phyloP scores from a whole-genome alignment of 2,113 vertebrate species.

The Apistogramma diplotaenia region DNA sequence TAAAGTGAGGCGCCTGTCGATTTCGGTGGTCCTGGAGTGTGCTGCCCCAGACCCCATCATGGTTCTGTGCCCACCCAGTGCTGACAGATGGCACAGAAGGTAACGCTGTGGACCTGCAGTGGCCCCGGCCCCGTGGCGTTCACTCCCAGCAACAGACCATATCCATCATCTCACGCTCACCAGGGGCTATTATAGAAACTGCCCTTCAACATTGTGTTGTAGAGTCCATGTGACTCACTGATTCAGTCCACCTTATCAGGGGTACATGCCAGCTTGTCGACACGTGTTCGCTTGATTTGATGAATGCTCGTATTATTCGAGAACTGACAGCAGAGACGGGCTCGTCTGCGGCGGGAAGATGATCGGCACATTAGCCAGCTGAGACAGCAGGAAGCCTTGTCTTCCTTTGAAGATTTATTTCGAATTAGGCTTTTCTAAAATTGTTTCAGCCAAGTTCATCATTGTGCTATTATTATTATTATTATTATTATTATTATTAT shows the following conservation, averaged over 20 bases:
- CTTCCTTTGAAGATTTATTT: neutral
- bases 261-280: conserved; percentile 4
- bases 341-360: conserved; percentile 6
- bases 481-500: neutral
- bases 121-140: conserved; percentile 45
- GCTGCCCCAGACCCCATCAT: conserved; percentile 30
- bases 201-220: conserved; percentile 62
- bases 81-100: conserved; percentile 71
- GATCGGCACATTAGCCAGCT: neutral
- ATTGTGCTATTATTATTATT: neutral
- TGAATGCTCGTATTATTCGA: neutral
- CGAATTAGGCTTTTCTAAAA: neutral
- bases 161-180: conserved; percentile 75
- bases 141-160: conserved; percentile 58
- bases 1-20: conserved; percentile 10
- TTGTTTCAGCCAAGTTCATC: neutral
- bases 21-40: conserved; percentile 24
- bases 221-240: conserved; percentile 21
- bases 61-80: conserved; percentile 51
- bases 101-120: conserved; percentile 49
- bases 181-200: conserved; percentile 62
- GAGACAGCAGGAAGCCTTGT: neutral
- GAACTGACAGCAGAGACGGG: neutral
- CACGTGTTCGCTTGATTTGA: neutral
- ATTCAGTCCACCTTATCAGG: conserved; percentile 46